Percentiles rank a stretch among this genome's conserved stretches.
phyloP scores from a whole-genome alignment of 2,797 vertebrate species.

The Astyanax mexicanus region DNA sequence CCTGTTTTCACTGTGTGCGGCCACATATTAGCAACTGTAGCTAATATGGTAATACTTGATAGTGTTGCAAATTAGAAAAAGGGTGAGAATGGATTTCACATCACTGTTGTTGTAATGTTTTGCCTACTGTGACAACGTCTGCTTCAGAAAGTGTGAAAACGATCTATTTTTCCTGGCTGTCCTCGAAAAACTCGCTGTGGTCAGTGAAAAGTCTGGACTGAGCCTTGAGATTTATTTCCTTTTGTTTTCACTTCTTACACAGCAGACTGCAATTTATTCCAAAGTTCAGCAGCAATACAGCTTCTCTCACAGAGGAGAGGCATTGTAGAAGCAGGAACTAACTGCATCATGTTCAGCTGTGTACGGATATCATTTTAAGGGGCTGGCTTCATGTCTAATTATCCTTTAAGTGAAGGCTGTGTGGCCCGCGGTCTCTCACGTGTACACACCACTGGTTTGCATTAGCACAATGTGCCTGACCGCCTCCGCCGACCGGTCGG shows the following conservation, averaged over 20 bases:
- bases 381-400: neutral
- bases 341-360: neutral
- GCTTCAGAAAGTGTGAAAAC: neutral
- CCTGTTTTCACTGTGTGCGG: no score
- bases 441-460: constrained; percentile 3
- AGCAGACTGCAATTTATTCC: no score
- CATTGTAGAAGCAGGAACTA: neutral
- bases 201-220: neutral
- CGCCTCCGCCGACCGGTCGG: neutral
- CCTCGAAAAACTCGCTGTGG: neutral
- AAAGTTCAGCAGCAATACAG: neutral
- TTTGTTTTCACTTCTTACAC: neutral
- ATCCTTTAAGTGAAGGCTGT: neutral
- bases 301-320: neutral
- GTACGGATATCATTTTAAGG: neutral
- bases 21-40: no score
- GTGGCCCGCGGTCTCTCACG: neutral
- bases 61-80: no score
- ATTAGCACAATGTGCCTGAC: neutral
- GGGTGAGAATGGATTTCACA: no score
- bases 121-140: neutral
- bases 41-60: no score
- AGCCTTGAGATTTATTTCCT: neutral
- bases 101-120: neutral
- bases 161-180: neutral